These are phyloP conservation scores for Drosophila cardini DNA, from an alignment of 1,140 invertebrate species.

Conservation along the genomic window DNA sequence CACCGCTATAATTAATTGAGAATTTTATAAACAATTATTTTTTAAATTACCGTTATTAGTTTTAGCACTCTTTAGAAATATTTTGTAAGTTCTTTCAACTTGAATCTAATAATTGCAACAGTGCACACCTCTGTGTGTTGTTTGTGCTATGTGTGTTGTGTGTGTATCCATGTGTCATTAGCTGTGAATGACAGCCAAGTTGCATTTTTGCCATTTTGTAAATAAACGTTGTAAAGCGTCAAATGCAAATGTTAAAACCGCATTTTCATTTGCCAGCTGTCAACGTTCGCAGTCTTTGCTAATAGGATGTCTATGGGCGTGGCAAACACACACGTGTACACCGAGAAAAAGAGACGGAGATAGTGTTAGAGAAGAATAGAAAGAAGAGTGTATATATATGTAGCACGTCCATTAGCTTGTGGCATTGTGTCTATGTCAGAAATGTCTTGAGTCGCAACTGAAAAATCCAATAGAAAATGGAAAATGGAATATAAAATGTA, in stretches of 20 bases:
- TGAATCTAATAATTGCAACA: too few relatives aligned
- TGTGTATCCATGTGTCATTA: slow-evolving; percentile 56
- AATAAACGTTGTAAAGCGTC: slow-evolving; percentile 61
- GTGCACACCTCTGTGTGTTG: too few relatives aligned
- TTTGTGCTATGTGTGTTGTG: not conserved
- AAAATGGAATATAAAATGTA: slow-evolving; percentile 6
- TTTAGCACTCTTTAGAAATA: not conserved
- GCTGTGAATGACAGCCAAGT: slow-evolving; percentile 71
- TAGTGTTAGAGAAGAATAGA: not conserved
- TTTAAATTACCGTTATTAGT: too few relatives aligned
- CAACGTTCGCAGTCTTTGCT: slow-evolving; percentile 47
- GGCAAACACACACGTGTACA: slow-evolving; percentile 12
- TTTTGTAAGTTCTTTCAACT: too few relatives aligned
- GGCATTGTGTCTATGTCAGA: slow-evolving; percentile 59
- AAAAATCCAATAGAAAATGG: slow-evolving; percentile 60
- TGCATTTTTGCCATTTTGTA: slow-evolving; percentile 74
- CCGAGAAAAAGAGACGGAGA: not conserved
- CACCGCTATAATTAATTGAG: too few relatives aligned
- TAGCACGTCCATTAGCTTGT: slow-evolving; percentile 46
- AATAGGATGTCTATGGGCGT: slow-evolving; percentile 39
- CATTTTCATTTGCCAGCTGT: slow-evolving; percentile 75
- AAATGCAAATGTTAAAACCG: slow-evolving; percentile 78
- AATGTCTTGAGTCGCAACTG: slow-evolving; percentile 31
- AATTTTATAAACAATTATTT: too few relatives aligned
- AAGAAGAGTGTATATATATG: not conserved